These are phyloP conservation scores for Eumerus sabulonum DNA, from an alignment of 2,888 invertebrate genomes.

Conservation along the genomic window DNA sequence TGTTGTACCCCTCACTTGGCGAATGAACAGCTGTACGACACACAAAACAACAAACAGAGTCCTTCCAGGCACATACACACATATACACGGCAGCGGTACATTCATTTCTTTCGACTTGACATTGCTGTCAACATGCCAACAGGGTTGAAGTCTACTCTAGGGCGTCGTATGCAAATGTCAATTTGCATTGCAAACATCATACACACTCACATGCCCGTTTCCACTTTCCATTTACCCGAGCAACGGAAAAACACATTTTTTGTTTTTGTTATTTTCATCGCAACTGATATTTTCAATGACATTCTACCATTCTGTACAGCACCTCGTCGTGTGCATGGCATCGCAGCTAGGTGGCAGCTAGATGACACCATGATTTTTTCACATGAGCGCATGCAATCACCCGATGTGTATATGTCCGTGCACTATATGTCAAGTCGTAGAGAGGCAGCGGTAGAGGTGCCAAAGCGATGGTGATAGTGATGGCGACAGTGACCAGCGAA, in stretches of 20 bases:
- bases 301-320: slow-evolving; percentile 14
- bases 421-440: slow-evolving; percentile 59
- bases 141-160: slow-evolving; percentile 67
- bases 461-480: slow-evolving; percentile 32
- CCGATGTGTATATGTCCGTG: slow-evolving; percentile 44
- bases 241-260: slow-evolving; percentile 53
- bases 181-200: slow-evolving; percentile 63
- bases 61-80: slow-evolving; percentile 37
- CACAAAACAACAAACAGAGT: slow-evolving; percentile 19
- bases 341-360: slow-evolving; percentile 65
- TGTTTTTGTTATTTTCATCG: too few relatives aligned
- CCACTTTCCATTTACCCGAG: slow-evolving; percentile 2
- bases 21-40: too few relatives aligned
- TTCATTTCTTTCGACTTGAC: slow-evolving; percentile 68
- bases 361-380: slow-evolving; percentile 68
- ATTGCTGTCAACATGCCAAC: slow-evolving; percentile 69
- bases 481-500: slow-evolving; percentile 61
- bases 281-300: slow-evolving; percentile 63
- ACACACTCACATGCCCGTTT: slow-evolving; percentile 25
- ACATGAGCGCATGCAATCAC: slow-evolving; percentile 67
- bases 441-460: slow-evolving; percentile 20
- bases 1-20: neutral
- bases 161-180: slow-evolving; percentile 68
- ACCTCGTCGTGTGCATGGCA: slow-evolving; percentile 46
- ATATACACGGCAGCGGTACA: slow-evolving; percentile 63